phyloP scores from a whole-genome alignment of 2,888 invertebrate species.

The Nemurella pictetii region DNA sequence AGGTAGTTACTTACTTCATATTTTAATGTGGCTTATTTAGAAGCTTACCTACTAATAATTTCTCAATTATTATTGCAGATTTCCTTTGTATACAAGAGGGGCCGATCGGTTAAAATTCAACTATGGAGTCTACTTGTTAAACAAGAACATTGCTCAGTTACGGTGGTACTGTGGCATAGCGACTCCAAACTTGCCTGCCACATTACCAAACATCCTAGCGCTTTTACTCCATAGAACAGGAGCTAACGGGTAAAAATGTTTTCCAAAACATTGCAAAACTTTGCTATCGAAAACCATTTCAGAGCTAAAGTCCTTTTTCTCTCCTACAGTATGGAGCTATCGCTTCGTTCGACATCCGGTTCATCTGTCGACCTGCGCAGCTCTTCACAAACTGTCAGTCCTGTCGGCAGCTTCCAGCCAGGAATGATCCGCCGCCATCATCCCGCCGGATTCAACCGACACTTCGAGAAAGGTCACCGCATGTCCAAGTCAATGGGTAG shows the following conservation, averaged over 20 bases:
- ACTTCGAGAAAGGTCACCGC: conserved; percentile 41
- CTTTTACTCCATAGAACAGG: conserved; percentile 54
- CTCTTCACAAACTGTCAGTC: conserved; percentile 39
- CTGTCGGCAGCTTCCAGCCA: conserved; percentile 35
- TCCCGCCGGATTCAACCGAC: conserved; percentile 11
- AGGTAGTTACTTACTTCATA: background rate
- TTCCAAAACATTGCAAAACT: background rate
- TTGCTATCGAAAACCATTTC: background rate
- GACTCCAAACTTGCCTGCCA: conserved; percentile 74
- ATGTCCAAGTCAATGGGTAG: conserved; percentile 41
- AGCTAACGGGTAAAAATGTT: conserved; percentile 34
- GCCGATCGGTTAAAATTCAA: conserved; percentile 80
- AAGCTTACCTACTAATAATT: background rate
- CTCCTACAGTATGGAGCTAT: conserved; percentile 34
- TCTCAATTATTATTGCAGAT: conserved; percentile 59
- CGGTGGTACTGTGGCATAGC: conserved; percentile 74
- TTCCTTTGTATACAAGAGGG: conserved; percentile 79
- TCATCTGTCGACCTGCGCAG: conserved; percentile 41
- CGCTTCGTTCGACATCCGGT: conserved; percentile 40
- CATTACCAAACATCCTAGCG: conserved; percentile 71
- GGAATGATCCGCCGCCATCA: background rate
- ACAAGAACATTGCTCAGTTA: conserved; percentile 93
- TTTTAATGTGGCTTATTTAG: background rate
- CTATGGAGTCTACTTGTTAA: conserved; percentile 88
- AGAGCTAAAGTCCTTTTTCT: too few relatives aligned